These are phyloP conservation scores for Macrotus californicus DNA, from an alignment of 2,113 vertebrate species.

Conservation along the genomic window DNA sequence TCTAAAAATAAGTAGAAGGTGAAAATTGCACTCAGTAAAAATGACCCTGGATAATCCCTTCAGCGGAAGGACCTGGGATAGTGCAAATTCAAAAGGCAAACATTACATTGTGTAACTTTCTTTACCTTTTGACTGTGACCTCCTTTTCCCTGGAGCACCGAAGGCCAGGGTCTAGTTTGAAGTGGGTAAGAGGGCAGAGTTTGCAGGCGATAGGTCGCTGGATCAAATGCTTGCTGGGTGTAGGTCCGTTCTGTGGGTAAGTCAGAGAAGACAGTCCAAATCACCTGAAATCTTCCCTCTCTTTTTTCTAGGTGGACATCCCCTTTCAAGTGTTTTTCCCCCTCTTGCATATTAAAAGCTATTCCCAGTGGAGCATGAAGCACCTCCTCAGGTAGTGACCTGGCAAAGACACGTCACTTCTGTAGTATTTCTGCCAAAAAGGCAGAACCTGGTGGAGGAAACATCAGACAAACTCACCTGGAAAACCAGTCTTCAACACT, in stretches of 20 bases:
- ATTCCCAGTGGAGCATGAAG: neutral
- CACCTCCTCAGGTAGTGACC: neutral
- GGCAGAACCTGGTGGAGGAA: neutral
- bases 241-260: neutral
- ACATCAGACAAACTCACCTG: neutral
- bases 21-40: neutral
- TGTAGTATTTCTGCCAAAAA: neutral
- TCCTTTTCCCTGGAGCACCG: neutral
- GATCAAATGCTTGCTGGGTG: neutral
- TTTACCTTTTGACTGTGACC: neutral
- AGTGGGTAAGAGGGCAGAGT: neutral
- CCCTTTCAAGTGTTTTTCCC: neutral
- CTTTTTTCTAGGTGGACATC: neutral
- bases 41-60: neutral
- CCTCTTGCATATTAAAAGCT: neutral
- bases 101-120: neutral
- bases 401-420: neutral
- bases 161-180: neutral
- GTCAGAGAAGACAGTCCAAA: neutral
- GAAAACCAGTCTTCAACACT: neutral
- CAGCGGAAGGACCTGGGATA: neutral
- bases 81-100: slow-evolving; percentile 2
- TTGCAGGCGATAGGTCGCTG: neutral
- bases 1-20: neutral
- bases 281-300: neutral